Percentiles rank a stretch among this genome's conserved stretches.
Evolutionary conservation across 2,797 vertebrate genomes (phyloP).

Genomic region (Cyclura pinguis): DNA sequence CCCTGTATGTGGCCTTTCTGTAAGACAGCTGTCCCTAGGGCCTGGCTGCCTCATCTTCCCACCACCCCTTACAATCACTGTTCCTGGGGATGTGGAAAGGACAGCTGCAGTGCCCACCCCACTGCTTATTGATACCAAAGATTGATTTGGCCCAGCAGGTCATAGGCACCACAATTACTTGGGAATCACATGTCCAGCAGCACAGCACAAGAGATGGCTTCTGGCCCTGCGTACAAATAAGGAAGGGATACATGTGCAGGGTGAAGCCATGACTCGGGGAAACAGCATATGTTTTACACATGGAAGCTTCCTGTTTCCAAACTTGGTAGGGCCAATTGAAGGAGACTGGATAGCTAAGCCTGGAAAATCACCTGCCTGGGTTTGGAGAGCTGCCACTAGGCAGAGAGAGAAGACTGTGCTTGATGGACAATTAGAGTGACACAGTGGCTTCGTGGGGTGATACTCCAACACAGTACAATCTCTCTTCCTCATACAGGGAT

Average conservation of each 20-base stretch:
- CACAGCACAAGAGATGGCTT: background rate
- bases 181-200: background rate
- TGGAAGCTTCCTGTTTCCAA: background rate
- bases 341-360: no score
- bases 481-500: background rate
- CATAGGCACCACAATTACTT: background rate
- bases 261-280: background rate
- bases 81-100: background rate
- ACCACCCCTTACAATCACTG: background rate
- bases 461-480: background rate
- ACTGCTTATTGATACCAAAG: background rate
- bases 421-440: background rate
- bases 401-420: background rate
- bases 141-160: slow-evolving; percentile 12
- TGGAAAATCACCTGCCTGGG: no score
- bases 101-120: background rate
- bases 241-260: background rate
- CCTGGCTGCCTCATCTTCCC: background rate
- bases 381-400: background rate
- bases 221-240: background rate
- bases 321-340: background rate
- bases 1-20: background rate
- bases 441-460: background rate
- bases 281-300: background rate
- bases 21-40: background rate